Evolutionary conservation across 2,888 invertebrate species (phyloP), one percentile per base, ranked within the genome.

Genomic region (Pteria penguin): DNA sequence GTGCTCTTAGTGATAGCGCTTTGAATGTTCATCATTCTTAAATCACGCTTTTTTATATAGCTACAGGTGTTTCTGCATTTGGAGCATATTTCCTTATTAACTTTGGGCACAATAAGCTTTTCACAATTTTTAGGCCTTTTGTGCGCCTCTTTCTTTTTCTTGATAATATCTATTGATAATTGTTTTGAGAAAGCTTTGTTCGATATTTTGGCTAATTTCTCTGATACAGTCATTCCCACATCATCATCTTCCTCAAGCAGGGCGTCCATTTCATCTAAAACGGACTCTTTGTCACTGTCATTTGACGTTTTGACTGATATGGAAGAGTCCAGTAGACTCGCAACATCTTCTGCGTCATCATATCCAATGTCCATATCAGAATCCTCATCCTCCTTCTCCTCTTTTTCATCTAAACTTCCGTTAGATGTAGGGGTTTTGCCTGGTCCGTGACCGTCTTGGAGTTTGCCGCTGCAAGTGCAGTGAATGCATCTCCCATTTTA

Each of bases 121-220:
- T 61, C 61, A 26, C n/a, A 57, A 57, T 61, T 29, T 29, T 31
- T 61, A 4, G 61, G 61, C 18, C 61, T 24, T 14, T 61, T 61
- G 29, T 61, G 31, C 29, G 27, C n/a, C 31, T 24, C 4, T 31
- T 61, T 61, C 29, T 61, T 61, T 5, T 29, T 61, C 29, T 61
- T 61, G 5, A 29, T 14, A 11, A 18, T 31, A 4, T 61, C 61
- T 8, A 31, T 4, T 11, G 61, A 8, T 14, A 61, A 14, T 61
- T 61, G 61, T 29, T 61, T 61, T 26, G 61, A 61, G n/a, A 61
- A 61, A 8, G 61, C 29, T 31, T 31, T 61, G n/a, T 61, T 61
- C 18, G 61, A 29, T 11, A 61, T 61, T 8, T 11, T 29, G 8
- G 61, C 61, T 4, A 61, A 31, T 61, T 61, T 61, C 2, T 61